phyloP scores from a whole-genome alignment of 1,140 invertebrate genomes.

The Papilio polyxenes region DNA sequence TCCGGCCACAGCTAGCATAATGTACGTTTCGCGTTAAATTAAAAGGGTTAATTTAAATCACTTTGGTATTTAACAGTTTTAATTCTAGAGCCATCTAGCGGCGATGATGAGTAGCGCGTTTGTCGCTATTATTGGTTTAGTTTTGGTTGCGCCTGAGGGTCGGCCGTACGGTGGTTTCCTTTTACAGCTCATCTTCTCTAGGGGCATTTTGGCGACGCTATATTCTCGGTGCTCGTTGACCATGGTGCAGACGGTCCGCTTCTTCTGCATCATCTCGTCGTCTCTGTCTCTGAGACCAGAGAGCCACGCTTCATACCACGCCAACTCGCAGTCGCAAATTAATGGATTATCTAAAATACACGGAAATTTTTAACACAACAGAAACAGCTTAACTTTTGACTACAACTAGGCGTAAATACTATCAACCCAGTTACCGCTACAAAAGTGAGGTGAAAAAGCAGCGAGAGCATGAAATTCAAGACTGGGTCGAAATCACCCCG shows the following conservation, averaged over 20 bases:
- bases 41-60: constrained; percentile 54
- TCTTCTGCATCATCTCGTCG: constrained; percentile 92
- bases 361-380: neutral
- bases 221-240: constrained; percentile 88
- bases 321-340: constrained; percentile 91
- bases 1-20: constrained; percentile 75
- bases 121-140: constrained; percentile 52
- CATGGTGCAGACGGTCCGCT: constrained; percentile 90
- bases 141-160: constrained; percentile 52
- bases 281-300: constrained; percentile 87
- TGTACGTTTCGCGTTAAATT: constrained; percentile 60
- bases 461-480: too few species aligned
- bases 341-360: constrained; percentile 89
- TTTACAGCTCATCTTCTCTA: constrained; percentile 90
- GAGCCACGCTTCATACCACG: constrained; percentile 92
- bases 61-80: constrained; percentile 23
- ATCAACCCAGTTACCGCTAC: too few species aligned
- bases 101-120: constrained; percentile 54
- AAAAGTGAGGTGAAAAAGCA: too few species aligned
- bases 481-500: too few species aligned
- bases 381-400: too few species aligned
- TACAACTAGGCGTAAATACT: too few species aligned
- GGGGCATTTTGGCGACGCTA: constrained; percentile 88
- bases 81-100: constrained; percentile 62
- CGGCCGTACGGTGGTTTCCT: constrained; percentile 80